These are phyloP conservation scores for Halichoerus grypus DNA, from an alignment of 2,113 vertebrate species.

Conservation along the genomic window DNA sequence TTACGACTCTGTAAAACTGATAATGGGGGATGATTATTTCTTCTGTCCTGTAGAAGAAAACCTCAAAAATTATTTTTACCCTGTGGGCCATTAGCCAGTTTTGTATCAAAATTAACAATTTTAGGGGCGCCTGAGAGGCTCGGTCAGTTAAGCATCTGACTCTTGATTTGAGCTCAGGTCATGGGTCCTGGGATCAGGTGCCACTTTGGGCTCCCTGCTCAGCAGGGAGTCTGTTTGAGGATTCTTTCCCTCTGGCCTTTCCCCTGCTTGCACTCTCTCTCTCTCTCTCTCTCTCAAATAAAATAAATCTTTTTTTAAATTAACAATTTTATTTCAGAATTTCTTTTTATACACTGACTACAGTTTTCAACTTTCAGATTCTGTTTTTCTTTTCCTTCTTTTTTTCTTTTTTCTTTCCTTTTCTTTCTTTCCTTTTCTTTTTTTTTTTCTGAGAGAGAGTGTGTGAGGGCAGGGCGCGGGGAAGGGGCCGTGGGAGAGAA, in stretches of 20 bases:
- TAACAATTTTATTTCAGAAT: neutral
- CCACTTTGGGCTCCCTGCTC: too few relatives aligned
- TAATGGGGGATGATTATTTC: neutral
- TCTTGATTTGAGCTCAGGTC: too few relatives aligned
- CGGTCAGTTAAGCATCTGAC: neutral
- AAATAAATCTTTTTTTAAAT: neutral
- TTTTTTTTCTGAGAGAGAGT: too few relatives aligned
- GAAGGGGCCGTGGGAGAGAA: neutral
- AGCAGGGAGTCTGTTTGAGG: too few relatives aligned
- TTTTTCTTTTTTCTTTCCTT: neutral
- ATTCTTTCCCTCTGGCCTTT: too few relatives aligned
- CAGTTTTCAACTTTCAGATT: neutral
- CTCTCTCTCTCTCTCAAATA: neutral
- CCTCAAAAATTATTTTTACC: neutral
- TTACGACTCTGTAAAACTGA: neutral
- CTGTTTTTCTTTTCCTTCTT: neutral
- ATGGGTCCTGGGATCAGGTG: too few relatives aligned
- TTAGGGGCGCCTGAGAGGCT: neutral
- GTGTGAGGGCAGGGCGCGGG: too few relatives aligned
- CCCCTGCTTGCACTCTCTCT: too few relatives aligned
- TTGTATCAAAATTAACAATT: neutral
- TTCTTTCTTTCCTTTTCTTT: too few relatives aligned
- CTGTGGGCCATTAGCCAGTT: neutral
- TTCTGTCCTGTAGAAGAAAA: neutral
- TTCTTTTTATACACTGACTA: slow-evolving; percentile 4